Conservation (phyloP, 2,113 vertebrate genomes). For the Verasper variegatus region DNA sequence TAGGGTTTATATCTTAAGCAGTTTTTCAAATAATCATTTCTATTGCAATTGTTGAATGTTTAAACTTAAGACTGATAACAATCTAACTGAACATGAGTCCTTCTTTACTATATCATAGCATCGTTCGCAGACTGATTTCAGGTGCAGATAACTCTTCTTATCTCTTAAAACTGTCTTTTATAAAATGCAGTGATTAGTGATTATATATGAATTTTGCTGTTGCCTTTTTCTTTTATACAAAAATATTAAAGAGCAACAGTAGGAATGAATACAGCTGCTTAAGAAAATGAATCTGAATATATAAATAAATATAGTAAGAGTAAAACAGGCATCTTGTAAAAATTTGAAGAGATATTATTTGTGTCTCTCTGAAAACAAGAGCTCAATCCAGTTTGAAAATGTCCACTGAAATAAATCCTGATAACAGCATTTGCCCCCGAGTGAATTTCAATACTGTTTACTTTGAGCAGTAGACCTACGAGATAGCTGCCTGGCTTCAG, state of each 20-base stretch:
- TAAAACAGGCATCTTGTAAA: not conserved
- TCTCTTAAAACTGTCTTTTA: not conserved
- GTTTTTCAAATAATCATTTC: too few relatives aligned
- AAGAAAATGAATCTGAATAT: not conserved
- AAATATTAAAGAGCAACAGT: not conserved
- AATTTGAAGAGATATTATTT: not conserved
- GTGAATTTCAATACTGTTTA: conserved; percentile 65
- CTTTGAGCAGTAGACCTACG: conserved; percentile 57
- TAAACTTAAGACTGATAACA: too few relatives aligned
- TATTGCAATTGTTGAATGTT: too few relatives aligned
- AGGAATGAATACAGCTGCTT: not conserved
- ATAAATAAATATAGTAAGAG: not conserved
- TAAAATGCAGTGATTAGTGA: too few relatives aligned
- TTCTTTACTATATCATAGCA: not conserved
- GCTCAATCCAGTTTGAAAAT: conserved; percentile 46
- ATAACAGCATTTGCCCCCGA: conserved; percentile 40
- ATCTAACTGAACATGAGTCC: too few relatives aligned
- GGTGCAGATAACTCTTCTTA: not conserved
- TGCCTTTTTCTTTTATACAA: not conserved
- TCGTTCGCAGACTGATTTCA: not conserved
- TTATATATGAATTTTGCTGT: not conserved
- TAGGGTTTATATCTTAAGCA: too few relatives aligned
- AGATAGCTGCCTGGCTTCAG: conserved; percentile 64
- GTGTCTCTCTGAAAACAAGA: conserved; percentile 5
- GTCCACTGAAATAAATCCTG: conserved; percentile 17